These are phyloP conservation scores for Andrena haemorrhoa DNA, from an alignment of 2,888 invertebrate species.

Conservation along the genomic window DNA sequence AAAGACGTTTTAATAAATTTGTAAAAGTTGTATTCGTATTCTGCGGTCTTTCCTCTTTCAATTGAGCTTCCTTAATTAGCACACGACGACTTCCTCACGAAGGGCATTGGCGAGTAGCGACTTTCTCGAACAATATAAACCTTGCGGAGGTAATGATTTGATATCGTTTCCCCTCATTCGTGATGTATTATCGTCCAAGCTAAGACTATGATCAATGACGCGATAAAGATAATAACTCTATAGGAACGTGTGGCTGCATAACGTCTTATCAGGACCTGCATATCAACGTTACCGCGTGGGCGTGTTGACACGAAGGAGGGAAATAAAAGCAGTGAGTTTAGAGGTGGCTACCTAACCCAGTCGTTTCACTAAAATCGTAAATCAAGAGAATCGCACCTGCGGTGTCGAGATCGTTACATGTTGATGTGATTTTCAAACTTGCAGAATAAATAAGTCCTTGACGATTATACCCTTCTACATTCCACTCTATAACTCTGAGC, in stretches of 20 bases:
- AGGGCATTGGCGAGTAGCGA: background rate
- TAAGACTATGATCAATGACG: conserved; percentile 64
- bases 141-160: background rate
- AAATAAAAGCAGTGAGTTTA: conserved; percentile 76
- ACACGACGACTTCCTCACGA: no score
- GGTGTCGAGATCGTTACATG: conserved; percentile 49
- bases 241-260: conserved; percentile 77
- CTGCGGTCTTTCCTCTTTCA: no score
- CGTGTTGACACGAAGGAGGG: conserved; percentile 79
- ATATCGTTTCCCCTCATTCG: background rate
- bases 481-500: background rate
- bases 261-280: conserved; percentile 76
- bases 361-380: conserved; percentile 78
- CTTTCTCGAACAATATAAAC: background rate
- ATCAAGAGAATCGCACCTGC: conserved; percentile 74
- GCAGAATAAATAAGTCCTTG: conserved; percentile 6
- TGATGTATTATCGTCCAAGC: conserved; percentile 10
- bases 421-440: conserved; percentile 49
- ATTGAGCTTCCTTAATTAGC: no score
- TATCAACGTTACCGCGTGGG: conserved; percentile 72
- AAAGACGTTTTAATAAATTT: no score
- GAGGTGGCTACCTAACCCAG: conserved; percentile 64
- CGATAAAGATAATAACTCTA: conserved; percentile 83
- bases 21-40: no score
- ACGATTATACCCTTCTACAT: background rate